Percentiles rank a stretch among this genome's conserved stretches.
Conservation (phyloP, 2,797 vertebrate species). For the Phataginus tetradactyla region DNA sequence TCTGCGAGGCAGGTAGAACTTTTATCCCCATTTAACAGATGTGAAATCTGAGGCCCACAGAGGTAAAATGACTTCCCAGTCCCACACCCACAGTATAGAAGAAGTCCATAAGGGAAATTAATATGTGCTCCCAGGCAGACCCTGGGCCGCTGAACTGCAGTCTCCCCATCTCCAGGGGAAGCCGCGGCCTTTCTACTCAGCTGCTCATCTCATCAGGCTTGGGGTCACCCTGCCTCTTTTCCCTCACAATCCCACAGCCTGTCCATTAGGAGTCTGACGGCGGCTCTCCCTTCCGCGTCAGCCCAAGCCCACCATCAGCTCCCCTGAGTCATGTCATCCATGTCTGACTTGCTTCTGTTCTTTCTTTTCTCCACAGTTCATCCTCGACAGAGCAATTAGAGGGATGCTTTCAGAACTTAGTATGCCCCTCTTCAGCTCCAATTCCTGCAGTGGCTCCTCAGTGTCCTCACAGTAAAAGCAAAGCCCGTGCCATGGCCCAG, state of each 20-base stretch:
- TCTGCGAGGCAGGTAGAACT: background rate
- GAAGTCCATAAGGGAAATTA: background rate
- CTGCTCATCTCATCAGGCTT: background rate
- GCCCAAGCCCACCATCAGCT: background rate
- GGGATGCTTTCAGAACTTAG: background rate
- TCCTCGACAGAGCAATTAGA: background rate
- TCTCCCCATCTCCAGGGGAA: background rate
- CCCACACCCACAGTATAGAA: background rate
- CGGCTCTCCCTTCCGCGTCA: accelerated
- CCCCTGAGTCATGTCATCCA: background rate
- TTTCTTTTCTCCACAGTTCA: background rate
- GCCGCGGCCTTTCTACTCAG: no score
- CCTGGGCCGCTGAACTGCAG: background rate
- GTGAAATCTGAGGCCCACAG: background rate
- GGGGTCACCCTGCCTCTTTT: background rate
- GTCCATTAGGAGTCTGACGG: background rate
- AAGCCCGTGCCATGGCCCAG: accelerated
- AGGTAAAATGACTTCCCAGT: background rate
- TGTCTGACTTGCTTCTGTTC: background rate
- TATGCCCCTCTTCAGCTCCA: background rate
- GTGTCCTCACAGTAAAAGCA: background rate
- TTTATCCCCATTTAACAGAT: background rate
- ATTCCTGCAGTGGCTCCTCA: background rate
- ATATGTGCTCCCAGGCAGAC: no score
- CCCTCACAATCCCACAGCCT: background rate